Base-by-base conservation (phyloP, 2,888 invertebrate genomes). In the Tachina lurida region DNA sequence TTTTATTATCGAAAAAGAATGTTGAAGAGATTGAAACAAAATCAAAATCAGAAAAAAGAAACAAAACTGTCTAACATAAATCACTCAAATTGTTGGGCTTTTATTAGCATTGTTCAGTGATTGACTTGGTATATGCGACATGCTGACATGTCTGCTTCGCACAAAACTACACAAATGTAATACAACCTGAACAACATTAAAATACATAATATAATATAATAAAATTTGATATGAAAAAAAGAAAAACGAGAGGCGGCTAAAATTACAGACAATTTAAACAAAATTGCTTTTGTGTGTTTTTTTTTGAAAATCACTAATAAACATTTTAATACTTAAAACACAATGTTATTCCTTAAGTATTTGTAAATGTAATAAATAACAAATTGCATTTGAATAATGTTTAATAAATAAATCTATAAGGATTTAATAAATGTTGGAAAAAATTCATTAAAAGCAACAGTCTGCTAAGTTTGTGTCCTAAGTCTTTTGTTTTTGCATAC, bases 51-150 rank as follows among this genome's bases (percentile, higher is more conserved):
- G 4, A 31, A 31, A 31, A 31, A 31, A 31, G 67, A 68, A 70
- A 73, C 47, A 82, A 63, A 73, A 68, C 81, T 88, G 87, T 87
- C 88, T 83, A 86, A 87, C 87, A 88, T 88, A 88, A 88, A 88
- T 88, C 88, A 88, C 85, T 88, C 88, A 88, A 84, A 86, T 83
- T 83, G 86, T 63, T 71, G 78, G 75, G 82, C 80, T 87, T 87
- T 84, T 31, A 31, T 31, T 82, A 87, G 78, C 79, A 87, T 87
- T 83, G 84, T 58, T 84, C 79, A 67, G 77, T 88, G 88, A 88
- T 88, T 87, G 87, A 87, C 84, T 88, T 83, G 79, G 73, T 76
- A 85, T 86, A 87, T 85, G 84, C 82, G 85, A 87, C 87, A 87
- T 85, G 85, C 87, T 87, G 87, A 85, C 82, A 84, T 87, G 81